Evolutionary conservation across 2,888 invertebrate species (phyloP).

Genomic region (Sabatieria punctata): DNA sequence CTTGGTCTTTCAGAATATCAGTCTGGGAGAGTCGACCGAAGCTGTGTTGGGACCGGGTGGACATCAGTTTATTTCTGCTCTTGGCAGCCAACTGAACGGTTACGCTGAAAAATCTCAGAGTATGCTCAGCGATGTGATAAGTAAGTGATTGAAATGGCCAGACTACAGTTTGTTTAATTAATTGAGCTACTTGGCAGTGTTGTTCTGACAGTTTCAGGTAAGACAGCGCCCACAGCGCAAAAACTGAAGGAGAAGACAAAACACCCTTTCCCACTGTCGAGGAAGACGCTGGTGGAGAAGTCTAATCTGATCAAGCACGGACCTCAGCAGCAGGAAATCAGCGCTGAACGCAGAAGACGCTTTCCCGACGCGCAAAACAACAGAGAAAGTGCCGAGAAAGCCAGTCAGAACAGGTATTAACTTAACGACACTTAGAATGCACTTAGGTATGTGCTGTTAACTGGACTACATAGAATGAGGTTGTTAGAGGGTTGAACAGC

Average conservation of each 20-base stretch:
- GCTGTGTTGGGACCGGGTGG: constrained; percentile 21
- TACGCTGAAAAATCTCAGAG: constrained; percentile 28
- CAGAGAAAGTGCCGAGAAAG: constrained; percentile 15
- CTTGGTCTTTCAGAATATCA: neutral
- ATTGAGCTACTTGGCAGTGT: no score
- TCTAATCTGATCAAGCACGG: constrained; percentile 72
- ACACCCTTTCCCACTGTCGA: constrained; percentile 6
- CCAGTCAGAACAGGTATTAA: constrained; percentile 21
- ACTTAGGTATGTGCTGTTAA: no score
- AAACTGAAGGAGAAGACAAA: constrained; percentile 21
- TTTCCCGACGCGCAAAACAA: constrained; percentile 5
- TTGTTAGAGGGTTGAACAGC: no score
- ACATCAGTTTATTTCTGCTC: constrained; percentile 12
- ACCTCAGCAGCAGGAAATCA: constrained; percentile 44
- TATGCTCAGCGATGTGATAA: constrained; percentile 21
- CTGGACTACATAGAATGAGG: no score
- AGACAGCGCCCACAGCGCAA: constrained; percentile 29
- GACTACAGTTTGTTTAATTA: constrained; percentile 8
- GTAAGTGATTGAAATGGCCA: neutral
- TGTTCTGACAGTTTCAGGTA: constrained; percentile 14
- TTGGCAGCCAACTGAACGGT: constrained; percentile 16
- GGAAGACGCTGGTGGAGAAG: constrained; percentile 52
- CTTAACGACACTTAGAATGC: no score
- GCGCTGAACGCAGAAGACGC: constrained; percentile 17
- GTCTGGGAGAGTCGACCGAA: neutral